Conservation (phyloP, 2,113 vertebrate genomes). For the Gracilinanus agilis region DNA sequence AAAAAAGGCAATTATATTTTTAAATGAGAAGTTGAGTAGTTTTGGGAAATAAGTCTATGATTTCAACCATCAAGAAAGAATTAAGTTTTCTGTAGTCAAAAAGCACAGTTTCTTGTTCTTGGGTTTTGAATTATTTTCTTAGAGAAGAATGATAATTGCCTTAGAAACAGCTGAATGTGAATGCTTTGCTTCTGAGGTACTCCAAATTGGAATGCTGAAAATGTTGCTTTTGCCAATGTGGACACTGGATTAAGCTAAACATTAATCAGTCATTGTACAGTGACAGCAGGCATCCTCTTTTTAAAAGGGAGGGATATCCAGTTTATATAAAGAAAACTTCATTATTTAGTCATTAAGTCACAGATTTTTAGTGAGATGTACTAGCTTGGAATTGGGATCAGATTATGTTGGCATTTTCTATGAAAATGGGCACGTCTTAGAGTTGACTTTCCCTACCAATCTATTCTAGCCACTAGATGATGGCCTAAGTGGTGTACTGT, state of each 20-base stretch:
- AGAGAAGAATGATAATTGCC: slow-evolving; percentile 25
- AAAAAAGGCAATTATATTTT: slow-evolving; percentile 24
- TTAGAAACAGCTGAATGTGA: not conserved
- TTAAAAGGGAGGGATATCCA: not conserved
- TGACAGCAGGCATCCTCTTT: not conserved
- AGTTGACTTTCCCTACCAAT: slow-evolving; percentile 14
- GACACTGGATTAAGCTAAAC: slow-evolving; percentile 30
- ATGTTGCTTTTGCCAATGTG: slow-evolving; percentile 16
- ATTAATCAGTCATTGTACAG: not conserved
- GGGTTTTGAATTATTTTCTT: not conserved
- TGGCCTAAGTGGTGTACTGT: not conserved
- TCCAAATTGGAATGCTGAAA: not conserved
- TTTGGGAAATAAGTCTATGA: slow-evolving; percentile 40
- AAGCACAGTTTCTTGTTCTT: not conserved
- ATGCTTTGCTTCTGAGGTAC: not conserved
- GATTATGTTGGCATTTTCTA: not conserved
- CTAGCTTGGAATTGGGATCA: not conserved
- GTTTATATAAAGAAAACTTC: slow-evolving; percentile 19
- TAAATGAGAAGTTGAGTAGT: not conserved
- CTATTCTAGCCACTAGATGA: not conserved
- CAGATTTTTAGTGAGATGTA: not conserved
- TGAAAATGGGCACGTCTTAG: slow-evolving; percentile 28
- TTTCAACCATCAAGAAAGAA: slow-evolving; percentile 23
- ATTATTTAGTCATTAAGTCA: not conserved
- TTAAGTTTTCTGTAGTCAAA: not conserved